These are phyloP conservation scores for Panthera leo DNA, from an alignment of 2,113 vertebrate species.

Conservation along the genomic window DNA sequence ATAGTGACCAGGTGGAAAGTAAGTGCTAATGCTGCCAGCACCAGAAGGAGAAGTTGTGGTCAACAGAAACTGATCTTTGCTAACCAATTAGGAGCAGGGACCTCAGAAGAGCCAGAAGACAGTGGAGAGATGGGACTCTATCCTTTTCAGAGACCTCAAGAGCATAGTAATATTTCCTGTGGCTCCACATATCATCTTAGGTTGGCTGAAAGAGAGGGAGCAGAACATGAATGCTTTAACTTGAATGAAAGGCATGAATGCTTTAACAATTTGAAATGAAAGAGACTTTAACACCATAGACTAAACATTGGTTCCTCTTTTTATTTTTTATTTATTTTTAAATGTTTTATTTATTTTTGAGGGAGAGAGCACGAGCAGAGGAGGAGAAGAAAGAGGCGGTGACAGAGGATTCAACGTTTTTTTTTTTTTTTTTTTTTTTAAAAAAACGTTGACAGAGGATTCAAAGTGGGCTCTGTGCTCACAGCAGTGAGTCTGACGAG, in stretches of 20 bases:
- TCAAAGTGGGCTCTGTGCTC: too few relatives aligned
- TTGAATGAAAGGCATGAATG: neutral
- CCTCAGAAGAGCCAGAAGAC: neutral
- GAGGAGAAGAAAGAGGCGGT: too few relatives aligned
- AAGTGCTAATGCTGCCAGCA: neutral
- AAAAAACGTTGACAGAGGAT: too few relatives aligned
- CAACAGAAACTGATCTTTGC: neutral
- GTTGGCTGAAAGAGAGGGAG: neutral
- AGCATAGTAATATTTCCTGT: neutral
- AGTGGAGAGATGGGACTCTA: neutral
- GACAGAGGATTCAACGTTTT: too few relatives aligned
- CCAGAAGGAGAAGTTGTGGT: neutral
- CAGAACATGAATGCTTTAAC: neutral
- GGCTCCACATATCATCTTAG: neutral
- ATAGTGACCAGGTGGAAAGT: neutral
- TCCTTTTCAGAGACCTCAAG: neutral
- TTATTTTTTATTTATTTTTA: neutral
- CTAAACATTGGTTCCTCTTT: neutral
- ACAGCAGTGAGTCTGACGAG: too few relatives aligned
- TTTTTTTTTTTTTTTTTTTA: too few relatives aligned
- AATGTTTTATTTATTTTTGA: too few relatives aligned
- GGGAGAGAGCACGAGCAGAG: too few relatives aligned
- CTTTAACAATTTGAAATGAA: slow-evolving; percentile 11
- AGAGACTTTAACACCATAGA: neutral
- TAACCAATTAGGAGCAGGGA: neutral